phyloP scores from a whole-genome alignment of 2,113 vertebrate species.

The Prinia subflava region DNA sequence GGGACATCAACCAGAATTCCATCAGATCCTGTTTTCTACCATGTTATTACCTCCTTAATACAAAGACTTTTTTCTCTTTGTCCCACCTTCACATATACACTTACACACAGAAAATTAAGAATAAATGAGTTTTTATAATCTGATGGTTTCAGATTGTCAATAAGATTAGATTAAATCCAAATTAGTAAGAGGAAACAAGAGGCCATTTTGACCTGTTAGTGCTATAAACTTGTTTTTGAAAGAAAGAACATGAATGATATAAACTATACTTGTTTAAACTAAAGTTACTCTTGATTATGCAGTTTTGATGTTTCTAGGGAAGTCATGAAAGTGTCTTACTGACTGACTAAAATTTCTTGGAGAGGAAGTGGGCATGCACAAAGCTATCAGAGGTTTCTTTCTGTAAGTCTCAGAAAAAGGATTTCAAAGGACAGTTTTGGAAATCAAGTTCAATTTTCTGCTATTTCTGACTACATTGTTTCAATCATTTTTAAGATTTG shows the following conservation, averaged over 20 bases:
- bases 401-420: neutral
- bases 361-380: neutral
- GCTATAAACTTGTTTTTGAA: neutral
- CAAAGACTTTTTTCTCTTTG: neutral
- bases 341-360: neutral
- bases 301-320: neutral
- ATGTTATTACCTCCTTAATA: neutral
- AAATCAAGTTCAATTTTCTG: neutral
- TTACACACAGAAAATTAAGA: neutral
- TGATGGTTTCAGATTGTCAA: neutral
- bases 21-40: neutral
- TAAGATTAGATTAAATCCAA: neutral
- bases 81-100: neutral
- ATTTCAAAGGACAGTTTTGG: neutral
- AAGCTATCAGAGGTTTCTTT: neutral
- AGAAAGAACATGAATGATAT: neutral
- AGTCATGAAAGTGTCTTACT: neutral
- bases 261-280: neutral
- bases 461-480: neutral
- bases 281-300: neutral
- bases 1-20: neutral
- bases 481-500: neutral
- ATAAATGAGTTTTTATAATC: neutral
- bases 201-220: neutral
- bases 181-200: neutral